These are phyloP conservation scores for Daktulosphaira vitifoliae DNA, from an alignment of 1,140 invertebrate genomes.

Conservation along the genomic window DNA sequence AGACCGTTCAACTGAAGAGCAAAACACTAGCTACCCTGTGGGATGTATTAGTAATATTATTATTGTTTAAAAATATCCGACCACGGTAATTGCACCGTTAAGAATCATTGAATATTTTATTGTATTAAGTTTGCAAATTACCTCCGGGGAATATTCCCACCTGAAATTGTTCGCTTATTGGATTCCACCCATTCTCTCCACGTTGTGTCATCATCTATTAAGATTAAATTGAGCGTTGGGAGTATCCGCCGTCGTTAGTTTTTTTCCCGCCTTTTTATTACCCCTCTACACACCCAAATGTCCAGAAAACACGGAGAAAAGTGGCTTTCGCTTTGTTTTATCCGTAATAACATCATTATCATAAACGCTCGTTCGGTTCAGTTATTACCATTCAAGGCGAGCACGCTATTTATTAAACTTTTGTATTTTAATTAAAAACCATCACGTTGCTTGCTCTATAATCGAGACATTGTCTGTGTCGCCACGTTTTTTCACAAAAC, in stretches of 20 bases:
- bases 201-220: no score
- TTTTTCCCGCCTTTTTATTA: background rate
- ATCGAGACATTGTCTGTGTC: no score
- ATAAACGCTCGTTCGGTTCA: background rate
- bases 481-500: no score
- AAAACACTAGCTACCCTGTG: no score
- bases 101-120: background rate
- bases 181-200: no score
- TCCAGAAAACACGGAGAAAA: background rate
- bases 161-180: background rate
- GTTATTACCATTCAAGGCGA: background rate
- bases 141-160: background rate
- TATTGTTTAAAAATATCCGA: no score
- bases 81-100: background rate
- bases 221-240: background rate
- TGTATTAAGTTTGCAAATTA: background rate
- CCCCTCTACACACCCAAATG: no score
- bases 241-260: background rate
- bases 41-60: no score
- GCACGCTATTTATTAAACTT: background rate
- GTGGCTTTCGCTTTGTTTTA: background rate
- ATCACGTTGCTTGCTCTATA: no score
- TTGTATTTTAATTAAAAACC: constrained; percentile 9
- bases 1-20: no score
- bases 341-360: background rate